Percentiles rank a stretch among this genome's conserved stretches.
phyloP scores from a whole-genome alignment of 1,140 invertebrate species.

The Caerostris extrusa region DNA sequence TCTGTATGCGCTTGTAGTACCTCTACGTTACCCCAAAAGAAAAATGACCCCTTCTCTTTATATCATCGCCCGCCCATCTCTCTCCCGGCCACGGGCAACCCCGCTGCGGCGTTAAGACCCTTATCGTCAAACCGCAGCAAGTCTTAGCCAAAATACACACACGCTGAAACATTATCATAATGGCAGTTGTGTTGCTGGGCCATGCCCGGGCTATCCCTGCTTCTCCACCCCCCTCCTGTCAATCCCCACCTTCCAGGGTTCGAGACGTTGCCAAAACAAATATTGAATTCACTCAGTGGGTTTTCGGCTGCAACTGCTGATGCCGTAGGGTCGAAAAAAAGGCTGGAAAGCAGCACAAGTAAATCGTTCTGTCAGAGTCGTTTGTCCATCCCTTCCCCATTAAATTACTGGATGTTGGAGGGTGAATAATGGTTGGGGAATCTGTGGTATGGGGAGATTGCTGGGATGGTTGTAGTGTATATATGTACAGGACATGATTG shows the following conservation, averaged over 20 bases:
- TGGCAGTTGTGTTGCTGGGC: constrained; percentile 61
- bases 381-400: not conserved
- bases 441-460: not conserved
- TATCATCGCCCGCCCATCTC: constrained; percentile 18
- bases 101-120: constrained; percentile 60
- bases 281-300: constrained; percentile 59
- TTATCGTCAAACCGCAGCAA: constrained; percentile 69
- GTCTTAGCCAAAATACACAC: constrained; percentile 71
- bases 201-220: not conserved
- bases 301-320: not conserved
- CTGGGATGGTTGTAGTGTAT: no score
- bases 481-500: not conserved
- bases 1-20: constrained; percentile 11
- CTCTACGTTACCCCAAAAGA: constrained; percentile 1
- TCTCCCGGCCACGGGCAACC: constrained; percentile 47
- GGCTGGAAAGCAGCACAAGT: constrained; percentile 9
- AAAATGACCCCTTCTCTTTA: constrained; percentile 47
- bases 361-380: not conserved
- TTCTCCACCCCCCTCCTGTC: not conserved
- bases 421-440: not conserved
- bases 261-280: constrained; percentile 46
- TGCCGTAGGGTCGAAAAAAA: not conserved
- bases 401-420: constrained; percentile 6
- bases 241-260: constrained; percentile 52
- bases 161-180: constrained; percentile 58